Conservation (phyloP, 2,888 invertebrate species). For the Aproaerema taeniolella region DNA sequence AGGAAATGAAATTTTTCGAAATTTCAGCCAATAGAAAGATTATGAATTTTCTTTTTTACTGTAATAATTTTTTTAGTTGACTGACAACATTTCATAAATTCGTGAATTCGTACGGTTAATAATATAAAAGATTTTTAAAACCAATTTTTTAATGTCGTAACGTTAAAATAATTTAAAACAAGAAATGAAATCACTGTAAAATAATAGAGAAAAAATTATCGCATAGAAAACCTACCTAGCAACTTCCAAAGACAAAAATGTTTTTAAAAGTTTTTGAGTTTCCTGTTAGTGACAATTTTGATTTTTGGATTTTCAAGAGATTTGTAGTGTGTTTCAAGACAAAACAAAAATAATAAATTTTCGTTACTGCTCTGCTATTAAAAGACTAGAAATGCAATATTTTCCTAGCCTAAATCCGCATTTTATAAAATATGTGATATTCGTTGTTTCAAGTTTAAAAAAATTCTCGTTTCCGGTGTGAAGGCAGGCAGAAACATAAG, state of each 20-base stretch:
- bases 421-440: constrained; percentile 41
- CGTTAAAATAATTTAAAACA: too few relatives aligned
- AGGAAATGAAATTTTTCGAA: too few relatives aligned
- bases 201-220: too few relatives aligned
- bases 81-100: too few relatives aligned
- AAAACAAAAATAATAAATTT: constrained; percentile 33
- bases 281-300: constrained; percentile 31
- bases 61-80: too few relatives aligned
- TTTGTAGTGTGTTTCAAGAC: constrained; percentile 28
- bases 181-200: too few relatives aligned
- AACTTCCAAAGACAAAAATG: constrained; percentile 29
- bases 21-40: too few relatives aligned
- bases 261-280: constrained; percentile 29
- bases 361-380: constrained; percentile 26
- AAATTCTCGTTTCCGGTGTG: constrained; percentile 69
- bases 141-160: too few relatives aligned
- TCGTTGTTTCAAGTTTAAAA: constrained; percentile 52
- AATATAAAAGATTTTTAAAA: too few relatives aligned
- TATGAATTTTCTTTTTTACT: too few relatives aligned
- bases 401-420: constrained; percentile 34
- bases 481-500: constrained; percentile 70
- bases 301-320: constrained; percentile 21
- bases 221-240: too few relatives aligned
- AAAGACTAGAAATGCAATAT: constrained; percentile 57
- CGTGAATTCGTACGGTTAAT: too few relatives aligned